These are phyloP conservation scores for Myiopsitta monachus DNA, from an alignment of 2,113 vertebrate species.

Conservation along the genomic window DNA sequence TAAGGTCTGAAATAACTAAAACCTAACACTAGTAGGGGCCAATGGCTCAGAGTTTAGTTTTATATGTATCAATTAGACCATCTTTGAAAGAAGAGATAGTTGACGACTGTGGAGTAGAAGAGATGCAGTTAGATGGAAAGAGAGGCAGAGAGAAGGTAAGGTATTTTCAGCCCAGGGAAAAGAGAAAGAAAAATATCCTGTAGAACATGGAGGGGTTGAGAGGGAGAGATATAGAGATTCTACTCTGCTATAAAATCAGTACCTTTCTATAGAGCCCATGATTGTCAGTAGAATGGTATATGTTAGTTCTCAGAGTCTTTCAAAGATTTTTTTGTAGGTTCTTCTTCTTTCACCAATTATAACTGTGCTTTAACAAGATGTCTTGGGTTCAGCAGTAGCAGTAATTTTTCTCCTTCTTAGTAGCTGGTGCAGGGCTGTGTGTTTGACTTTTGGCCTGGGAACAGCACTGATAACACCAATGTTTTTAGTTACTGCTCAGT, in stretches of 20 bases:
- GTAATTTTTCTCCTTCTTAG: no score
- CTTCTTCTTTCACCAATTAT: neutral
- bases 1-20: slow-evolving; percentile 9
- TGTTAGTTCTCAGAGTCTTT: neutral
- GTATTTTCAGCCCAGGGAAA: neutral
- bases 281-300: neutral
- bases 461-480: no score
- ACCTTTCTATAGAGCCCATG: neutral
- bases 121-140: neutral
- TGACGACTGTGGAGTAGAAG: neutral
- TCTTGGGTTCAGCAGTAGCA: no score
- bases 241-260: neutral
- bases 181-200: neutral
- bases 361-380: neutral
- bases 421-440: no score
- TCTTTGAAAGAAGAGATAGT: neutral
- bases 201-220: neutral
- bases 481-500: no score
- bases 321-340: neutral
- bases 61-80: slow-evolving; percentile 10
- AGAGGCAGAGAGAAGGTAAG: neutral
- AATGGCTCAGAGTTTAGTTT: slow-evolving; percentile 24
- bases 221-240: neutral
- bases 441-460: no score
- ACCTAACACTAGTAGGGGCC: neutral